Percentiles rank a stretch among this genome's conserved stretches.
phyloP scores from a whole-genome alignment of 2,797 vertebrate species.

The Monodelphis domestica region DNA sequence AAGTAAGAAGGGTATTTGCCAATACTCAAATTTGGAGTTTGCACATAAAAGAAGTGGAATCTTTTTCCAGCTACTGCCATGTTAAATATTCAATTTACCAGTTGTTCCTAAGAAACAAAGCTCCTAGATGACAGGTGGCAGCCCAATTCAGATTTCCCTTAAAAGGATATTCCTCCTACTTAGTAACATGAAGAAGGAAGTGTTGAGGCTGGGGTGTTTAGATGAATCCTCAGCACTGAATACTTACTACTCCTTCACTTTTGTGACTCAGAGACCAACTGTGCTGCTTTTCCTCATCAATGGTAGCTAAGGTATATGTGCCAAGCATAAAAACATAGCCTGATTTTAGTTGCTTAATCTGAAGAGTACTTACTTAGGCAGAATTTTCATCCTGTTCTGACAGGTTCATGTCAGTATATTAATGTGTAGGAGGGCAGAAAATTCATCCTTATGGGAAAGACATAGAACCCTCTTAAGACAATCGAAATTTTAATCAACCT shows the following conservation, averaged over 20 bases:
- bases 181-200: slow-evolving; percentile 69
- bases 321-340: slow-evolving; percentile 73
- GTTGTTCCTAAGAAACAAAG: slow-evolving; percentile 61
- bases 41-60: slow-evolving; percentile 74
- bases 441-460: slow-evolving; percentile 46
- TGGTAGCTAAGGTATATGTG: slow-evolving; percentile 38
- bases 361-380: slow-evolving; percentile 47
- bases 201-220: slow-evolving; percentile 74
- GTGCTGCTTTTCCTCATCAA: slow-evolving; percentile 72
- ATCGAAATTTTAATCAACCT: slow-evolving; percentile 39
- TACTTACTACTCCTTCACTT: slow-evolving; percentile 65
- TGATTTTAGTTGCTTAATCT: slow-evolving; percentile 79
- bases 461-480: slow-evolving; percentile 12
- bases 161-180: slow-evolving; percentile 80
- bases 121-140: slow-evolving; percentile 79
- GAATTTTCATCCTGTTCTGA: slow-evolving; percentile 36
- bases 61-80: slow-evolving; percentile 45
- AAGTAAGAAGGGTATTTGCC: not conserved
- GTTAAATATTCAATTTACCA: slow-evolving; percentile 67
- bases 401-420: slow-evolving; percentile 40
- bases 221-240: slow-evolving; percentile 74
- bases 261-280: slow-evolving; percentile 77
- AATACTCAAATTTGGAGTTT: slow-evolving; percentile 28
- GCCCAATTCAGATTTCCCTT: slow-evolving; percentile 75
- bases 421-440: not conserved